These are phyloP conservation scores for Lissocephala sabroskyi DNA, from an alignment of 2,888 invertebrate genomes.

Conservation along the genomic window DNA sequence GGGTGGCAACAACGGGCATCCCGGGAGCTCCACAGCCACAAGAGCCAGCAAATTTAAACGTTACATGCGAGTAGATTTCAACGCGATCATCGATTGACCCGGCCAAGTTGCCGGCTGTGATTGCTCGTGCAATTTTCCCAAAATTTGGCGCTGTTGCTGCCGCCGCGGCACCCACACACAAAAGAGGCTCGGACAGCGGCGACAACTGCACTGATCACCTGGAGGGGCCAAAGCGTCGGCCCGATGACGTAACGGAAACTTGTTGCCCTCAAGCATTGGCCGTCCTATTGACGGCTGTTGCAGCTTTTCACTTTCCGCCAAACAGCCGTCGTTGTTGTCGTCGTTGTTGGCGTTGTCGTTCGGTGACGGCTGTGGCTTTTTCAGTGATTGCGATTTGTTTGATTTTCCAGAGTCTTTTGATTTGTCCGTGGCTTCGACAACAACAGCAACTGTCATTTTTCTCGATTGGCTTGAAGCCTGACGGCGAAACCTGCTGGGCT, in stretches of 20 bases:
- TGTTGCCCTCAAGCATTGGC: conserved; percentile 66
- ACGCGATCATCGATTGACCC: conserved; percentile 52
- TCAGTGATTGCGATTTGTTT: conserved; percentile 29
- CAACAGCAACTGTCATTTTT: conserved; percentile 67
- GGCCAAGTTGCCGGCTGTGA: conserved; percentile 8
- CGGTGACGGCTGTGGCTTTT: conserved; percentile 23
- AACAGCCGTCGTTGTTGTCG: conserved; percentile 21
- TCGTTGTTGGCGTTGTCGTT: conserved; percentile 32
- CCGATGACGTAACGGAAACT: conserved; percentile 46
- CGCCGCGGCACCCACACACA: not conserved
- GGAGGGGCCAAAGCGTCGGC: conserved; percentile 10
- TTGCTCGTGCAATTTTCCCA: conserved; percentile 35
- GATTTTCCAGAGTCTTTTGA: too few relatives aligned
- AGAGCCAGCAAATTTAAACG: conserved; percentile 63
- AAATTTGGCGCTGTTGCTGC: not conserved
- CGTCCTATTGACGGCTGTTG: conserved; percentile 15
- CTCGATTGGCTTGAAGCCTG: conserved; percentile 32
- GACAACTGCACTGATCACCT: not conserved
- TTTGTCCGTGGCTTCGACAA: too few relatives aligned
- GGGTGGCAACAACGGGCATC: not conserved
- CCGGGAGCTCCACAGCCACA: not conserved
- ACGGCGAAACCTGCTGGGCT: conserved; percentile 59
- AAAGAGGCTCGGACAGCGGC: not conserved
- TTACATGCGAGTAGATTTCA: conserved; percentile 64
- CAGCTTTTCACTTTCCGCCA: conserved; percentile 55